Conservation (phyloP, 2,797 vertebrate genomes). For the Platyrinchus mystaceus region DNA sequence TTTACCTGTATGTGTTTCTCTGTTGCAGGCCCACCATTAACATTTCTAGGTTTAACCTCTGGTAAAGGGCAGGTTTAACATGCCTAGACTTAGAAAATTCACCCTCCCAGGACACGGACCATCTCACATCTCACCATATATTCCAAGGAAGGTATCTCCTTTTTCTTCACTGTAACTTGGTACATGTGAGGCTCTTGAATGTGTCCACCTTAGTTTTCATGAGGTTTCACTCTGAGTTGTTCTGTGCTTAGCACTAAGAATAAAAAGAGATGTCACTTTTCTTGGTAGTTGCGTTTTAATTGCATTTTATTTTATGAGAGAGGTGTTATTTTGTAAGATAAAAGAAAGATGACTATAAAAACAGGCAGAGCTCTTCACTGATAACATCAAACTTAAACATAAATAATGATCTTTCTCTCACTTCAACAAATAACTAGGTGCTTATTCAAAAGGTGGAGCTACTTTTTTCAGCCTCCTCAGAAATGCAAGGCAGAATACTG, state of each 20-base stretch:
- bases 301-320: not conserved
- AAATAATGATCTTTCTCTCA: not conserved
- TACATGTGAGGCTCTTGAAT: not conserved
- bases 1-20: not conserved
- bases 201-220: fast-evolving
- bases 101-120: not conserved
- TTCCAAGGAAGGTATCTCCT: not conserved
- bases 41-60: not conserved
- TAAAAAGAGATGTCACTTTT: not conserved
- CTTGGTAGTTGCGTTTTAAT: not conserved
- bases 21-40: not conserved
- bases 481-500: not conserved
- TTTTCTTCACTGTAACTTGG: not conserved
- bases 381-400: not conserved
- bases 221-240: not conserved
- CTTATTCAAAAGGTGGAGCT: not conserved
- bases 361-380: not conserved
- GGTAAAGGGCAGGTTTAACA: not conserved
- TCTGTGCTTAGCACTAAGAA: not conserved
- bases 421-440: not conserved
- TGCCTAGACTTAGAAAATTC: not conserved
- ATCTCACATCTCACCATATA: not conserved
- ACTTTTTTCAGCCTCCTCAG: not conserved
- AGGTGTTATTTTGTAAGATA: not conserved
- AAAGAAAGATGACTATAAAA: not conserved